phyloP scores from a whole-genome alignment of 1,140 invertebrate species.

The Macrotrachela quadricornifera region DNA sequence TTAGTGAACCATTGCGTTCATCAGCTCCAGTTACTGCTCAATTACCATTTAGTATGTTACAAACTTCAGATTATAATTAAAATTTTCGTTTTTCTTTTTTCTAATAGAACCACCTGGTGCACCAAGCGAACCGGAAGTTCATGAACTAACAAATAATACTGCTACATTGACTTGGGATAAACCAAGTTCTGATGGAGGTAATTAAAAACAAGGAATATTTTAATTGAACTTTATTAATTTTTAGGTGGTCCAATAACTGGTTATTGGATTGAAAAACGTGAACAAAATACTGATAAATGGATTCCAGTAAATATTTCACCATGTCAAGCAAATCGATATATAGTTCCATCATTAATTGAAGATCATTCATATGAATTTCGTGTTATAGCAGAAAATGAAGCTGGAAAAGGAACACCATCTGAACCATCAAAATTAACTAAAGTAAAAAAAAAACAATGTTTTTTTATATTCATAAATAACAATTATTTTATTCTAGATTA shows the following conservation, averaged over 20 bases:
- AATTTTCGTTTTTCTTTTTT: too few species aligned
- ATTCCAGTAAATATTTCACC: slow-evolving; percentile 30
- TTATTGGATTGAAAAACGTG: slow-evolving; percentile 86
- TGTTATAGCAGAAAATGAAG: slow-evolving; percentile 85
- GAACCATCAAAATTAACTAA: background rate
- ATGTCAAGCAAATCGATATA: slow-evolving; percentile 64
- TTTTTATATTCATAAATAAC: too few species aligned
- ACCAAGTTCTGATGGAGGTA: slow-evolving; percentile 72
- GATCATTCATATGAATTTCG: slow-evolving; percentile 79
- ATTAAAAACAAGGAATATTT: slow-evolving; percentile 18
- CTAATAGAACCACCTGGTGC: slow-evolving; percentile 18
- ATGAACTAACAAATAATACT: slow-evolving; percentile 66
- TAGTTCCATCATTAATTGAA: slow-evolving; percentile 85
- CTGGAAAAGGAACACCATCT: slow-evolving; percentile 65
- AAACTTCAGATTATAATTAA: too few species aligned
- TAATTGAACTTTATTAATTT: too few species aligned
- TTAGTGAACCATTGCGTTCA: slow-evolving; percentile 56
- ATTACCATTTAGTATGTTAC: background rate
- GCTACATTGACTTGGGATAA: slow-evolving; percentile 87
- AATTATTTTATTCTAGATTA: slow-evolving; percentile 36
- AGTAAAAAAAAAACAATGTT: too few species aligned
- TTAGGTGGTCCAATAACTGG: slow-evolving; percentile 67
- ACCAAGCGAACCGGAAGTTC: slow-evolving; percentile 2
- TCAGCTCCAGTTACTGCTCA: slow-evolving; percentile 9
- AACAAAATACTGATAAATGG: slow-evolving; percentile 55